A percentile compares a stretch with the other conserved stretches of the same genome.
Evolutionary conservation across 2,888 invertebrate genomes (phyloP).

Genomic region (Lysandra bellargus): DNA sequence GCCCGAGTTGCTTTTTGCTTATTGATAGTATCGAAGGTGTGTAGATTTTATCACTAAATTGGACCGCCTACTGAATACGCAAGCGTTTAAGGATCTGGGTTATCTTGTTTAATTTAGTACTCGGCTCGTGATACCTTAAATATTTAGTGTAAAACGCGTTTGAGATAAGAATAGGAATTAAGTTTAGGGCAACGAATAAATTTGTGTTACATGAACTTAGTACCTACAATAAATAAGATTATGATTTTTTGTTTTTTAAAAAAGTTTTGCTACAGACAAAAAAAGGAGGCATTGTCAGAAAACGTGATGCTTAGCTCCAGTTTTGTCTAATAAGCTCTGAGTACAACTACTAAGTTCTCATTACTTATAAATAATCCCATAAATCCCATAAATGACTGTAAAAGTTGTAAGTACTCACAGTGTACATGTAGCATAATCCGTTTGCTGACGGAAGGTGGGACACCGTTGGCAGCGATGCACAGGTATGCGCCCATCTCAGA

Average conservation of each 20-base stretch:
- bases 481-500: slow-evolving; percentile 94
- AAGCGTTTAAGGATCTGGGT: slow-evolving; percentile 44
- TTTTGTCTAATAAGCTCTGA: too few species aligned
- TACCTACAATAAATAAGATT: too few species aligned
- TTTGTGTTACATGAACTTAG: not conserved
- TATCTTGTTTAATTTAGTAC: slow-evolving; percentile 32
- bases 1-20: slow-evolving; percentile 70
- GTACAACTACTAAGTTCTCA: too few species aligned
- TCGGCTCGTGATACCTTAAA: slow-evolving; percentile 24
- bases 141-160: slow-evolving; percentile 21
- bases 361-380: too few species aligned
- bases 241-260: too few species aligned
- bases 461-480: slow-evolving; percentile 93
- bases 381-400: not conserved
- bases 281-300: too few species aligned
- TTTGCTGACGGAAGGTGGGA: slow-evolving; percentile 93
- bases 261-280: too few species aligned
- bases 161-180: slow-evolving; percentile 2
- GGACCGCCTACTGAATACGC: slow-evolving; percentile 68
- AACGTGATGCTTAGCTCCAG: too few species aligned
- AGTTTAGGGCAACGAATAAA: not conserved
- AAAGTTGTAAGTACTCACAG: slow-evolving; percentile 85
- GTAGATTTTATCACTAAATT: slow-evolving; percentile 74
- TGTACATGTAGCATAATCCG: slow-evolving; percentile 94
- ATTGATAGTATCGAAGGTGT: slow-evolving; percentile 63